phyloP scores from a whole-genome alignment of 2,113 vertebrate genomes.

The Ivindomyrus marchei region DNA sequence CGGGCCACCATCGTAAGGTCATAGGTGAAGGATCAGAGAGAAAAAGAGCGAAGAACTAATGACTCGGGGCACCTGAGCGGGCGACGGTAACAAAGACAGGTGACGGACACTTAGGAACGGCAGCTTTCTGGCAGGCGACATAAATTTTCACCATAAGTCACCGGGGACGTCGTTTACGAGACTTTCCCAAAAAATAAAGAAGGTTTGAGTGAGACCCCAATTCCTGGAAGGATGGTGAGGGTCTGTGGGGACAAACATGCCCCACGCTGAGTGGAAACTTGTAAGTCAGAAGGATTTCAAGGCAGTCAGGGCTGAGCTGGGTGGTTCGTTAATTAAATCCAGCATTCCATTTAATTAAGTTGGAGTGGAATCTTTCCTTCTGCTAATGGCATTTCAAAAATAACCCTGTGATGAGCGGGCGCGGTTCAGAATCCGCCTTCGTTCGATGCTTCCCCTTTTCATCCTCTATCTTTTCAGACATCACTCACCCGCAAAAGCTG shows the following conservation, averaged over 20 bases:
- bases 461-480: background rate
- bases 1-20: background rate
- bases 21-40: background rate
- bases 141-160: background rate
- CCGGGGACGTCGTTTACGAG: background rate
- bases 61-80: background rate
- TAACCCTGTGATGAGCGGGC: slow-evolving; percentile 1
- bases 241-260: background rate
- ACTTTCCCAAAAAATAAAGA: background rate
- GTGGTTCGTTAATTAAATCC: slow-evolving; percentile 15
- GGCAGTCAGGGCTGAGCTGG: background rate
- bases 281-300: background rate
- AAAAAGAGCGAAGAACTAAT: background rate
- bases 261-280: background rate
- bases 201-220: background rate
- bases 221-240: background rate
- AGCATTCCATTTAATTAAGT: slow-evolving; percentile 23
- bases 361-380: slow-evolving; percentile 8
- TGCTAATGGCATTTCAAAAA: slow-evolving; percentile 21
- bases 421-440: background rate
- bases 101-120: background rate
- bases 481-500: background rate
- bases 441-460: background rate
- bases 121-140: background rate
- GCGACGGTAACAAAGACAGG: background rate